Conservation (phyloP, 2,888 invertebrate species). For the Panzeria rudis region DNA sequence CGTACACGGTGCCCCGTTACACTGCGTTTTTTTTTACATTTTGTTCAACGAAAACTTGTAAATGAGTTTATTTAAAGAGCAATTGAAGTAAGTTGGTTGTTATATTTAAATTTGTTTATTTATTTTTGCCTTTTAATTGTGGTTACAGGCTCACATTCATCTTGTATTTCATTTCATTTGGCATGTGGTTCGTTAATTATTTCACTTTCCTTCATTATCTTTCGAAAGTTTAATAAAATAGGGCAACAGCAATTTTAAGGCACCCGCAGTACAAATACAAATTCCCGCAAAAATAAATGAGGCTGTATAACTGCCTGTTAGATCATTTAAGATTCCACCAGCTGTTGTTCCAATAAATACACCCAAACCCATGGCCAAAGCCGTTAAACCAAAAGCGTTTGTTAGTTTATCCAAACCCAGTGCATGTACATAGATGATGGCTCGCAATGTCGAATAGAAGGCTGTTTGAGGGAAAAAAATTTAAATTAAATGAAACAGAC, state of each 20-base stretch:
- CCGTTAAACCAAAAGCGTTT: conserved; percentile 90
- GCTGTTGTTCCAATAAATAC: conserved; percentile 86
- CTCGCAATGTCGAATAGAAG: conserved; percentile 89
- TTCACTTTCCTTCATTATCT: conserved; percentile 55
- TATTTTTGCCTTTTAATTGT: conserved; percentile 21
- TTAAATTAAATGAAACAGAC: not conserved
- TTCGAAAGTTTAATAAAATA: conserved; percentile 35
- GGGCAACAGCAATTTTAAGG: conserved; percentile 77
- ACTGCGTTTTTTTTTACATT: too few species aligned
- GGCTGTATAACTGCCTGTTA: conserved; percentile 72
- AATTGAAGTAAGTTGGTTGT: not conserved
- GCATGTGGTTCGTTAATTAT: conserved; percentile 25
- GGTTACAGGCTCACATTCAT: not conserved
- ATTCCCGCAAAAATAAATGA: conserved; percentile 79
- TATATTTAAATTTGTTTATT: conserved; percentile 17
- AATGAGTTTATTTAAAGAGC: too few species aligned
- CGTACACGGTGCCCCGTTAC: too few species aligned
- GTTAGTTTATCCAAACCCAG: conserved; percentile 90
- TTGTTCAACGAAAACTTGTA: too few species aligned
- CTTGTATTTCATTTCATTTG: conserved; percentile 4
- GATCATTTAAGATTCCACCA: conserved; percentile 79
- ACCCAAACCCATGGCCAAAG: conserved; percentile 90
- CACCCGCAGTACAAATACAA: conserved; percentile 77
- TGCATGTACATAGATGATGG: conserved; percentile 90
- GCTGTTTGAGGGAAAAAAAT: conserved; percentile 84